A percentile compares a stretch with the other conserved stretches of the same genome.
Conservation (phyloP, 2,113 vertebrate genomes). For the Microcebus griseorufus region DNA sequence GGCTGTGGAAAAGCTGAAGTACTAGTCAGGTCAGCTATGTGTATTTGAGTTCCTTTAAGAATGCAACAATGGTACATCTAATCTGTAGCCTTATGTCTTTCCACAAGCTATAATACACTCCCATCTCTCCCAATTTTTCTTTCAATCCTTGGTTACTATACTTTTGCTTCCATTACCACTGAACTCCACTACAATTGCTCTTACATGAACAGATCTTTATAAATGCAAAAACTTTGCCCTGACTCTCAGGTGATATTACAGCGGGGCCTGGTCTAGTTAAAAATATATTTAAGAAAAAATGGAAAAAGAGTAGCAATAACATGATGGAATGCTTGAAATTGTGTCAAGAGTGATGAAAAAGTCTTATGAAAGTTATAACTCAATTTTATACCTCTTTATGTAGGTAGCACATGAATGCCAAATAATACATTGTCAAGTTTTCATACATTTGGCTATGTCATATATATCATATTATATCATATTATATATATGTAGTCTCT, state of each 20-base stretch:
- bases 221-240: slow-evolving; percentile 52
- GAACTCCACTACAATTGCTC: neutral
- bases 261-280: slow-evolving; percentile 4
- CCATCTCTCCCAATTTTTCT: slow-evolving; percentile 29
- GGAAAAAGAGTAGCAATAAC: slow-evolving; percentile 25
- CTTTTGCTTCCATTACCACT: slow-evolving; percentile 52
- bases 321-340: slow-evolving; percentile 46
- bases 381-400: slow-evolving; percentile 26
- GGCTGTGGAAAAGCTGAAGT: neutral
- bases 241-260: slow-evolving; percentile 39
- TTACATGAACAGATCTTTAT: neutral
- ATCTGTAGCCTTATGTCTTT: slow-evolving; percentile 28
- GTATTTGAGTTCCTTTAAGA: neutral
- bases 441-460: slow-evolving; percentile 83
- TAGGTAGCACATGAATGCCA: slow-evolving; percentile 63
- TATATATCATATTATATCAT: slow-evolving; percentile 74
- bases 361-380: neutral
- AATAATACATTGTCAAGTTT: slow-evolving; percentile 73
- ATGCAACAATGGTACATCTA: neutral
- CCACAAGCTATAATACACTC: neutral
- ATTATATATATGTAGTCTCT: slow-evolving; percentile 78
- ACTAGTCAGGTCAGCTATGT: slow-evolving; percentile 1
- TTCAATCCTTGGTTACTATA: neutral
- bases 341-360: slow-evolving; percentile 37
- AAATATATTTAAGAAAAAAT: neutral